Evolutionary conservation across 2,797 vertebrate genomes (phyloP).

Genomic region (Gobionotothen gibberifrons): DNA sequence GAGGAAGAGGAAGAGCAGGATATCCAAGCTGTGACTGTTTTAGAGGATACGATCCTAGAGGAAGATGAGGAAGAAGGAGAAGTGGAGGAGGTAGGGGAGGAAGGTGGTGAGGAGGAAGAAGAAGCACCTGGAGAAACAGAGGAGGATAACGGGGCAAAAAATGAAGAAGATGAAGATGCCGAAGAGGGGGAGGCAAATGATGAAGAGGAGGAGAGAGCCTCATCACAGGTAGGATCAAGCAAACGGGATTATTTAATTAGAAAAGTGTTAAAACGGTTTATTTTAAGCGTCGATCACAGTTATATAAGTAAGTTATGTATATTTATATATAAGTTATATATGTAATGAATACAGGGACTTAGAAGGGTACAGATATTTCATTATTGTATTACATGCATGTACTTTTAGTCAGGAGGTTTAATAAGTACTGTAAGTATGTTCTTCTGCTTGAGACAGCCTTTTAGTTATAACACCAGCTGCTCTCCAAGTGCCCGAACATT

Average conservation of each 20-base stretch:
- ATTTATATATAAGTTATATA: too few species aligned
- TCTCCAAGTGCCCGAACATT: conserved; percentile 44
- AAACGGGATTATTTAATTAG: too few species aligned
- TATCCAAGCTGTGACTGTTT: conserved; percentile 53
- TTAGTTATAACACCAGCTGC: conserved; percentile 5
- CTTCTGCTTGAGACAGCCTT: neutral
- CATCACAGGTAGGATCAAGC: conserved; percentile 53
- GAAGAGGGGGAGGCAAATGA: conserved; percentile 46
- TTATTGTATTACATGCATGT: neutral
- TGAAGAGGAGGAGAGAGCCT: conserved; percentile 56
- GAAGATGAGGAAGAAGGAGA: conserved; percentile 52
- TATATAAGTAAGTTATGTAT: too few species aligned
- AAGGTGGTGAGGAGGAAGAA: too few species aligned
- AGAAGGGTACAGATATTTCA: too few species aligned
- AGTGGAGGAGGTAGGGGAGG: conserved; percentile 14
- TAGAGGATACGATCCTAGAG: conserved; percentile 67
- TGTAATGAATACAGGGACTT: too few species aligned
- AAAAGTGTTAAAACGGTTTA: too few species aligned
- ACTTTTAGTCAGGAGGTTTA: neutral
- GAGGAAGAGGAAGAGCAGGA: conserved; percentile 71
- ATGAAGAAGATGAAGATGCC: conserved; percentile 42
- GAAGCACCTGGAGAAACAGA: conserved; percentile 39
- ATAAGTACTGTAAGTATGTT: neutral
- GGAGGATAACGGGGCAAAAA: conserved; percentile 21
- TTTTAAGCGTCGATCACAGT: too few species aligned